A percentile compares a stretch with the other conserved stretches of the same genome.
phyloP scores from a whole-genome alignment of 2,113 vertebrate species.

The Dicaeum eximium region DNA sequence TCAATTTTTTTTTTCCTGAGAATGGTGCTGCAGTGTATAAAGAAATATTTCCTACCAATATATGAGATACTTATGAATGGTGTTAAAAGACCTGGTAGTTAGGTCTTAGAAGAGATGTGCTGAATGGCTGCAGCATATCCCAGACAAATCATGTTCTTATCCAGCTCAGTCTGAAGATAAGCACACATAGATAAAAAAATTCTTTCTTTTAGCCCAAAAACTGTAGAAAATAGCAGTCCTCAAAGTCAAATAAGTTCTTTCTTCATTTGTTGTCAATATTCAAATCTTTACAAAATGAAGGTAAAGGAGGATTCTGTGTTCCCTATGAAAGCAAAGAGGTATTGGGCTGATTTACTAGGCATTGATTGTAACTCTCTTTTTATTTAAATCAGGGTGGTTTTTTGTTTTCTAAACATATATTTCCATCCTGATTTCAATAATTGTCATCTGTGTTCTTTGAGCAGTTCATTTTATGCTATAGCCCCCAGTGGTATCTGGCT shows the following conservation, averaged over 20 bases:
- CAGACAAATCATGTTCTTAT: not conserved
- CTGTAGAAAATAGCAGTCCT: not conserved
- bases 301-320: not conserved
- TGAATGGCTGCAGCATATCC: not conserved
- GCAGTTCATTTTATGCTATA: not conserved
- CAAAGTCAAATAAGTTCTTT: not conserved
- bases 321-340: not conserved
- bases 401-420: not conserved
- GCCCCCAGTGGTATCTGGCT: not conserved
- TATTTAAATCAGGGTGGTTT: not conserved
- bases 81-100: not conserved
- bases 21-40: not conserved
- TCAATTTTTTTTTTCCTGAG: not conserved
- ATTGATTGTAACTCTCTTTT: not conserved
- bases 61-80: not conserved
- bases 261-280: not conserved
- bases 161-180: not conserved
- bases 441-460: not conserved
- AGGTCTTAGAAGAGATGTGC: not conserved
- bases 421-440: not conserved
- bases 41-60: not conserved
- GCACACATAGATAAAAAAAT: not conserved
- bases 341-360: not conserved
- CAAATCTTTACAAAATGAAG: not conserved
- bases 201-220: not conserved